A percentile compares a stretch with the other conserved stretches of the same genome.
phyloP scores from a whole-genome alignment of 1,140 invertebrate genomes.

The Drosophila fuyamai region DNA sequence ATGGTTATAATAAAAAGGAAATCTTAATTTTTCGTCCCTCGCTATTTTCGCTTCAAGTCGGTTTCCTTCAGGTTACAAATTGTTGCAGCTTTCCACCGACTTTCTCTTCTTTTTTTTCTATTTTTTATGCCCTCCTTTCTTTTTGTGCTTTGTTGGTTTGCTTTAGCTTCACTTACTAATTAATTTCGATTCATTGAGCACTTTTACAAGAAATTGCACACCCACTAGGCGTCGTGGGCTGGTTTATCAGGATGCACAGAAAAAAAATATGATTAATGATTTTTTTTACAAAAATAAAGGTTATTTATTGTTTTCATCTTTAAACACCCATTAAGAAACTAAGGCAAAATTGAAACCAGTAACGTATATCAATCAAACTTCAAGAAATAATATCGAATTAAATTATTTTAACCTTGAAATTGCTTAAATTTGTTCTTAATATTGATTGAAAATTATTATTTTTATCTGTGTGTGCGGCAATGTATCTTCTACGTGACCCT shows the following conservation, averaged over 20 bases:
- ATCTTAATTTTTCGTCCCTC: slow-evolving; percentile 77
- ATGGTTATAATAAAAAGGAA: slow-evolving; percentile 70
- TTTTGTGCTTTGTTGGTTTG: slow-evolving; percentile 49
- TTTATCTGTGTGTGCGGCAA: slow-evolving; percentile 20
- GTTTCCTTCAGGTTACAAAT: slow-evolving; percentile 78
- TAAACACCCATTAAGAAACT: too few relatives aligned
- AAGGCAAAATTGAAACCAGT: too few relatives aligned
- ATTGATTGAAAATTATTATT: neutral
- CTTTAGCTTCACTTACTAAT: slow-evolving; percentile 74
- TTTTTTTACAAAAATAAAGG: too few relatives aligned
- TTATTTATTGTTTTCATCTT: too few relatives aligned
- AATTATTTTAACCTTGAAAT: too few relatives aligned
- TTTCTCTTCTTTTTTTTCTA: slow-evolving; percentile 30
- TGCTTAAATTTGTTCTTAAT: neutral
- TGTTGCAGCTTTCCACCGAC: slow-evolving; percentile 45
- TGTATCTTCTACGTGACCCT: slow-evolving; percentile 37
- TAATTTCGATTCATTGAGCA: slow-evolving; percentile 83
- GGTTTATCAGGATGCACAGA: neutral
- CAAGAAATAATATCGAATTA: too few relatives aligned
- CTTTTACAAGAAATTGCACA: slow-evolving; percentile 82
- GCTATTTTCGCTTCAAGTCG: slow-evolving; percentile 66
- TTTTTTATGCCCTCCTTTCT: slow-evolving; percentile 37
- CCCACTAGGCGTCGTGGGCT: slow-evolving; percentile 42
- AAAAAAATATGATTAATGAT: neutral
- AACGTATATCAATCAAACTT: too few relatives aligned